These are phyloP conservation scores for Avahi laniger DNA, from an alignment of 2,797 vertebrate species.

Conservation along the genomic window DNA sequence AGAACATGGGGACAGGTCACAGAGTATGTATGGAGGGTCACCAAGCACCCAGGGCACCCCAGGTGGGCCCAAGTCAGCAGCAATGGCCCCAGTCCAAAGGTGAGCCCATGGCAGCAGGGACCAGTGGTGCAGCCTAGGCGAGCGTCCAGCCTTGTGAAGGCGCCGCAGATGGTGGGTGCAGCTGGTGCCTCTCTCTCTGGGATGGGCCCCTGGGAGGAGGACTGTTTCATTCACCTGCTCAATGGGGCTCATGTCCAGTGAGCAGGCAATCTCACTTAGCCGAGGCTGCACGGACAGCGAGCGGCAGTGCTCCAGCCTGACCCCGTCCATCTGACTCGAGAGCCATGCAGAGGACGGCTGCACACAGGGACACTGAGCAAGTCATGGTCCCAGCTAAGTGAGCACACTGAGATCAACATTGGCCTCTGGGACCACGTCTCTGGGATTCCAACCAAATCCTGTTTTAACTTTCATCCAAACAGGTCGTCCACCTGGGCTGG, in stretches of 20 bases:
- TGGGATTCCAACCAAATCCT: not conserved
- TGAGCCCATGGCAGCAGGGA: too few species aligned
- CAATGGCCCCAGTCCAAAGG: not conserved
- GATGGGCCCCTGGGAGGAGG: not conserved
- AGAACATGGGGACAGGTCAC: rapidly evolving
- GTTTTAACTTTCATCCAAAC: not conserved
- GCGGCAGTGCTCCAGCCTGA: not conserved
- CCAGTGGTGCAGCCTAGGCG: not conserved
- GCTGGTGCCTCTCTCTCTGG: not conserved
- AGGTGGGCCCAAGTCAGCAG: not conserved
- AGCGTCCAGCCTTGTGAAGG: not conserved
- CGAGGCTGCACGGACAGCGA: rapidly evolving
- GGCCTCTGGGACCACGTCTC: not conserved
- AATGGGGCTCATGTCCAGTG: rapidly evolving
- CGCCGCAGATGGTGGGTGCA: rapidly evolving
- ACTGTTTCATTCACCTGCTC: not conserved
- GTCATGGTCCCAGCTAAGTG: not conserved
- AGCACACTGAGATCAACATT: not conserved
- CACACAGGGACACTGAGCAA: not conserved
- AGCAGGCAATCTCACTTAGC: not conserved
- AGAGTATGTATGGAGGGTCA: not conserved
- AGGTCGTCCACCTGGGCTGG: not conserved
- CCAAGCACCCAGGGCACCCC: not conserved
- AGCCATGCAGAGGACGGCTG: rapidly evolving
- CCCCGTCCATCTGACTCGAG: not conserved